Evolutionary conservation across 2,113 vertebrate species (phyloP), one percentile per base, ranked within the genome.

Genomic region (Myocastor coypus): DNA sequence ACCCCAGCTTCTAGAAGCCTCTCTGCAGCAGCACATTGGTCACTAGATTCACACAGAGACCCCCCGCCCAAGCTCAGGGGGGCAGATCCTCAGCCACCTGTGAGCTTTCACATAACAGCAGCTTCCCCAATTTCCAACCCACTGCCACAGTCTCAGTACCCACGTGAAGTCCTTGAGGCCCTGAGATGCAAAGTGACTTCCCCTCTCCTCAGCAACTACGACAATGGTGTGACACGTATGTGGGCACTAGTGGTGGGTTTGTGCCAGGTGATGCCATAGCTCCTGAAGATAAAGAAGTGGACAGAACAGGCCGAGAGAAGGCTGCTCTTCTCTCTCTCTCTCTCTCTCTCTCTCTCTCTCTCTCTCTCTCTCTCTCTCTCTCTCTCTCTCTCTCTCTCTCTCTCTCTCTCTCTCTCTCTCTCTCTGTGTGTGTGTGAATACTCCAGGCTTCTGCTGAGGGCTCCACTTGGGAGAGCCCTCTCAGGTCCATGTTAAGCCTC

Each of bases 401-500:
- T n/a, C n/a, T n/a, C n/a, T n/a, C n/a, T n/a, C n/a, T n/a, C n/a
- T n/a, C n/a, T n/a, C n/a, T n/a, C n/a, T n/a, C n/a, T n/a, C n/a
- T n/a, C n/a, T n/a, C n/a, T n/a, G 30, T 7, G 30, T 16, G 6
- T 26, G 46, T 0, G 0, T 0, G 1, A 17, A 28, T 11, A 55
- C 26, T 3, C 24, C 12, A n/a, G 59, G 24, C 46, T 24, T 28
- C 30, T 5, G 4, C 24, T 69, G 1, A 22, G 73, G 69, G 46
- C 28, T 66, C 40, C 42, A 12, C 8, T 55, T 37, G 1, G 10
- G 69, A 17, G 2, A 6, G 37, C 10, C 28, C 17, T 88, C 71
- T 30, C 75, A 80, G n/a, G 50, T 57, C 13, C 55, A 34, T 17
- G 30, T 69, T 66, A 77, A n/a, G 34, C 50, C 30, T 88, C 16